phyloP scores from a whole-genome alignment of 1,140 invertebrate species.

The Platorchestia sp. region DNA sequence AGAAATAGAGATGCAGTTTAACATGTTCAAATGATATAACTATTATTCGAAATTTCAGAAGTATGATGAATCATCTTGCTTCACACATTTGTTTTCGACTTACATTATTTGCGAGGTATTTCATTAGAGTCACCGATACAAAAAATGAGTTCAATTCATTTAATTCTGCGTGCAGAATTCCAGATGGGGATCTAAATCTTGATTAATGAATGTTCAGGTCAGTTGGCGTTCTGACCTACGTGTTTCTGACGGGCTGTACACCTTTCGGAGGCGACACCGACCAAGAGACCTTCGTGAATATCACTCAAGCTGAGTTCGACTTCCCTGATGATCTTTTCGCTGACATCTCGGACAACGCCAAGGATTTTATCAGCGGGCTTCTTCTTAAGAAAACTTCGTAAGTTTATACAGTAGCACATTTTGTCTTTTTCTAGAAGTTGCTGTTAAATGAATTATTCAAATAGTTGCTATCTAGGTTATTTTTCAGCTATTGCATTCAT shows the following conservation, averaged over 20 bases:
- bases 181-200: not conserved
- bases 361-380: constrained; percentile 80
- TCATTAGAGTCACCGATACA: not conserved
- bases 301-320: constrained; percentile 89
- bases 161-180: not conserved
- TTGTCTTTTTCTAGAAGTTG: not conserved
- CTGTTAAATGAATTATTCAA: not conserved
- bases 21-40: not conserved
- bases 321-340: constrained; percentile 92
- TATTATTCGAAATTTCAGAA: not conserved
- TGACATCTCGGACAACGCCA: constrained; percentile 85
- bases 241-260: constrained; percentile 89
- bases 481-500: not conserved
- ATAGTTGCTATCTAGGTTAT: not conserved
- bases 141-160: not conserved
- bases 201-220: constrained; percentile 73
- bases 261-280: constrained; percentile 94
- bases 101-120: not conserved
- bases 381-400: constrained; percentile 80
- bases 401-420: constrained; percentile 40
- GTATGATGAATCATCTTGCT: not conserved
- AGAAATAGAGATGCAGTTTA: not conserved
- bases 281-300: constrained; percentile 94
- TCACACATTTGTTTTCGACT: not conserved
- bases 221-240: constrained; percentile 91